Conservation (phyloP, 2,888 invertebrate genomes). For the Tenthredo distinguenda region DNA sequence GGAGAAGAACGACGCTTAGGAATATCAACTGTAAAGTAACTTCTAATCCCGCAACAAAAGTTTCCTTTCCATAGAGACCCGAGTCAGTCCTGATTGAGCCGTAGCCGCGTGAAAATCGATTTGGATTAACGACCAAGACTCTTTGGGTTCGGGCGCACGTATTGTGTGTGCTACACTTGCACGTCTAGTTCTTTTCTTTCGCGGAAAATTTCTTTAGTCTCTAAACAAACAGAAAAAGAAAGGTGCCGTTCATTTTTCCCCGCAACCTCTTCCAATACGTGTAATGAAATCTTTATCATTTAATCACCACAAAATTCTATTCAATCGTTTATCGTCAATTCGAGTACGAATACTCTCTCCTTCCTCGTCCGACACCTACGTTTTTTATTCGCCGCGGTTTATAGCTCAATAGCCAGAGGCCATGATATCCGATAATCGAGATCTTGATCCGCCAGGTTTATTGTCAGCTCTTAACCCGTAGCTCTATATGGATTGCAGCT, state of each 20-base stretch:
- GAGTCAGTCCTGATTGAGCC: conserved; percentile 50
- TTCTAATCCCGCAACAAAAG: conserved; percentile 52
- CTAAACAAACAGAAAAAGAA: neutral
- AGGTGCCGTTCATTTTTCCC: no score
- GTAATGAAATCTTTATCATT: neutral
- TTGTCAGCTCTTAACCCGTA: conserved; percentile 28
- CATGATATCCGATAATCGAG: conserved; percentile 36
- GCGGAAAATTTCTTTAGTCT: neutral
- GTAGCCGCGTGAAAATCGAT: conserved; percentile 49
- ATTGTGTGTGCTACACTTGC: conserved; percentile 1
- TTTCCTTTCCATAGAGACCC: conserved; percentile 29
- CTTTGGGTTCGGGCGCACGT: neutral
- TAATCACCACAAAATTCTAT: neutral
- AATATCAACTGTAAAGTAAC: conserved; percentile 51
- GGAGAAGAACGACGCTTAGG: conserved; percentile 2
- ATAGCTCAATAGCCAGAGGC: conserved; percentile 11
- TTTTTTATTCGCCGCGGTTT: neutral
- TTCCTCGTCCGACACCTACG: neutral
- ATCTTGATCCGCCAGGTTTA: conserved; percentile 34
- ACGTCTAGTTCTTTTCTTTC: conserved; percentile 9
- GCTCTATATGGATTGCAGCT: conserved; percentile 38
- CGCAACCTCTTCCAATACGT: neutral
- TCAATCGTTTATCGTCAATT: neutral
- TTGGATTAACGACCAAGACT: conserved; percentile 44
- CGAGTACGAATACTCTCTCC: neutral